A percentile compares a stretch with the other conserved stretches of the same genome.
Conservation (phyloP, 2,113 vertebrate genomes). For the Paralichthys olivaceus region DNA sequence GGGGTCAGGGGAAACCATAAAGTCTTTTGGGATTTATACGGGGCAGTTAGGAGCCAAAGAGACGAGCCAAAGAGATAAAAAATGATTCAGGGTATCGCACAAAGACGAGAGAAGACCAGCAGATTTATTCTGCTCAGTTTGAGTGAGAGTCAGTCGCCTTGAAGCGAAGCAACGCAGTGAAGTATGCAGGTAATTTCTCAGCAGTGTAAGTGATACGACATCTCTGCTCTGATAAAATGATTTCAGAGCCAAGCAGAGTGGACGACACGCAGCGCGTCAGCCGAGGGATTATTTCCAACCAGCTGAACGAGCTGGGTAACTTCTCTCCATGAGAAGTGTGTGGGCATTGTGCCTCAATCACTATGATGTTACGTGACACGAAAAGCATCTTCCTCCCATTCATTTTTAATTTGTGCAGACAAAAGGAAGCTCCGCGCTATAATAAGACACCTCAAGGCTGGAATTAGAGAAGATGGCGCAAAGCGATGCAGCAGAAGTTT, state of each 20-base stretch:
- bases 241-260: neutral
- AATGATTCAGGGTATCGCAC: neutral
- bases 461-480: neutral
- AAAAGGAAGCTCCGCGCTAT: neutral
- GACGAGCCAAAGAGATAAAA: neutral
- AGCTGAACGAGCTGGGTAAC: neutral
- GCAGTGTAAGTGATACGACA: neutral
- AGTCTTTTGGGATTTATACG: slow-evolving; percentile 2
- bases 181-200: neutral
- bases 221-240: neutral
- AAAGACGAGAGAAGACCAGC: neutral
- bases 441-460: too few relatives aligned
- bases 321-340: neutral
- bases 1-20: slow-evolving; percentile 17
- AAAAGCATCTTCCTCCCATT: neutral
- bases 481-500: neutral
- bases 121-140: neutral
- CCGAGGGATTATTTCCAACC: slow-evolving; percentile 2
- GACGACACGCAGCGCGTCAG: neutral
- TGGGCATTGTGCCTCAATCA: neutral
- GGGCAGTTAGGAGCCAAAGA: neutral
- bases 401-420: neutral
- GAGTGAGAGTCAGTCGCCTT: neutral
- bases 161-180: neutral
- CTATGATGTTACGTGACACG: neutral